These are phyloP conservation scores for Globicephala melas DNA, from an alignment of 2,113 vertebrate species.

Conservation along the genomic window DNA sequence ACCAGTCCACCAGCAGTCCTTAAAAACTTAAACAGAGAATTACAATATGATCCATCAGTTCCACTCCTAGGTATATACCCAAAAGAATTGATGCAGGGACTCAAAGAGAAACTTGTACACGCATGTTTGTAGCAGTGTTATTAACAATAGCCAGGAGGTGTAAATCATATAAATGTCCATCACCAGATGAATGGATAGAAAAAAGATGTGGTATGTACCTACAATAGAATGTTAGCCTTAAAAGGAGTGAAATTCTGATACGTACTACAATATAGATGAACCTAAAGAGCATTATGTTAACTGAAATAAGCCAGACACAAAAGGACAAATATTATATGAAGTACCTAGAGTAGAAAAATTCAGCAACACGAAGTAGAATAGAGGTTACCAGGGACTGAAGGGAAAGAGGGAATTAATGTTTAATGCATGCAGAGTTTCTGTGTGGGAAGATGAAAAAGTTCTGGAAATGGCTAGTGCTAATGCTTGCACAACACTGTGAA, in stretches of 20 bases:
- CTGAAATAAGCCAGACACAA: background rate
- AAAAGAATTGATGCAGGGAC: background rate
- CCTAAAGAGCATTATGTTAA: background rate
- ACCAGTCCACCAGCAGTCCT: background rate
- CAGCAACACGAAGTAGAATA: background rate
- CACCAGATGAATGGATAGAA: background rate
- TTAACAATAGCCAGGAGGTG: background rate
- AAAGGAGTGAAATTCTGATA: background rate
- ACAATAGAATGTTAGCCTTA: background rate
- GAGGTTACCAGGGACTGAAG: no score
- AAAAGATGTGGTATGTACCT: background rate
- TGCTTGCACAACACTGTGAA: background rate
- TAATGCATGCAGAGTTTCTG: background rate
- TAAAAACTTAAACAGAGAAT: background rate
- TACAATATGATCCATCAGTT: background rate
- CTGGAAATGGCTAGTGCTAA: background rate
- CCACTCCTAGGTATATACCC: background rate
- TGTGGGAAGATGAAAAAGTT: background rate
- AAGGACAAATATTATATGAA: background rate
- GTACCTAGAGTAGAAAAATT: background rate
- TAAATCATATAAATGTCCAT: background rate
- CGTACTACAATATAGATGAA: background rate
- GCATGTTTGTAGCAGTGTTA: background rate
- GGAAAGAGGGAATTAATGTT: background rate
- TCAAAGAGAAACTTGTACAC: background rate